Evolutionary conservation across 1,140 invertebrate genomes (phyloP).

Genomic region (Orussus abietinus): DNA sequence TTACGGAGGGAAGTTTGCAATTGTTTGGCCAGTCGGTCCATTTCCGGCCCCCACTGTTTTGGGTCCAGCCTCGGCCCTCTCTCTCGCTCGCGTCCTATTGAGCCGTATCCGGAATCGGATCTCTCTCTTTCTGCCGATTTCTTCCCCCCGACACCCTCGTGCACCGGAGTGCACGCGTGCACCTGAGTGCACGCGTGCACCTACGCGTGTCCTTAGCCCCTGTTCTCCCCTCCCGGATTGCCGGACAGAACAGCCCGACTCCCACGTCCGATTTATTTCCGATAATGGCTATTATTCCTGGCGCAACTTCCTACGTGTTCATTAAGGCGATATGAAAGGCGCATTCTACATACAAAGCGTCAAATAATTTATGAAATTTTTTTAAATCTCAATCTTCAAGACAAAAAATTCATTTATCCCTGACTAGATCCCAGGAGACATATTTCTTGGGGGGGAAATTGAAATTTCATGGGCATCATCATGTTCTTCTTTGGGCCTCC

Average conservation of each 20-base stretch:
- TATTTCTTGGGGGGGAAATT: too few relatives aligned
- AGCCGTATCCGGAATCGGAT: slow-evolving; percentile 10
- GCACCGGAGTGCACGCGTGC: slow-evolving; percentile 7
- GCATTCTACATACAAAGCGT: background rate
- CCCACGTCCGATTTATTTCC: slow-evolving; percentile 29
- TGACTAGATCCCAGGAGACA: too few relatives aligned
- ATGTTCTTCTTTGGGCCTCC: too few relatives aligned
- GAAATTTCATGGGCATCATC: too few relatives aligned
- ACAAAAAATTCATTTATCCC: too few relatives aligned
- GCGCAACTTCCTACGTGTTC: slow-evolving; percentile 22
- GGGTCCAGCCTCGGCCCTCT: slow-evolving; percentile 15
- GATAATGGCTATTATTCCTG: slow-evolving; percentile 25
- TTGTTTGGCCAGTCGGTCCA: slow-evolving; percentile 43
- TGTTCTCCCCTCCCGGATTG: background rate
- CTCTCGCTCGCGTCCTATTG: slow-evolving; percentile 6
- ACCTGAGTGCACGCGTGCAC: background rate
- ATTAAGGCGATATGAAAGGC: slow-evolving; percentile 23
- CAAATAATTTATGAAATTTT: background rate
- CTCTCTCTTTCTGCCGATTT: slow-evolving; percentile 17
- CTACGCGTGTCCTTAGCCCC: slow-evolving; percentile 1
- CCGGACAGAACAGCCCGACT: slow-evolving; percentile 13
- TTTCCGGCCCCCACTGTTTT: slow-evolving; percentile 45
- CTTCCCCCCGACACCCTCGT: slow-evolving; percentile 19
- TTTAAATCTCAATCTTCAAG: too few relatives aligned
- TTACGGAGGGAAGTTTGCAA: slow-evolving; percentile 44